phyloP scores from a whole-genome alignment of 1,140 invertebrate species.

The Lerema accius region DNA sequence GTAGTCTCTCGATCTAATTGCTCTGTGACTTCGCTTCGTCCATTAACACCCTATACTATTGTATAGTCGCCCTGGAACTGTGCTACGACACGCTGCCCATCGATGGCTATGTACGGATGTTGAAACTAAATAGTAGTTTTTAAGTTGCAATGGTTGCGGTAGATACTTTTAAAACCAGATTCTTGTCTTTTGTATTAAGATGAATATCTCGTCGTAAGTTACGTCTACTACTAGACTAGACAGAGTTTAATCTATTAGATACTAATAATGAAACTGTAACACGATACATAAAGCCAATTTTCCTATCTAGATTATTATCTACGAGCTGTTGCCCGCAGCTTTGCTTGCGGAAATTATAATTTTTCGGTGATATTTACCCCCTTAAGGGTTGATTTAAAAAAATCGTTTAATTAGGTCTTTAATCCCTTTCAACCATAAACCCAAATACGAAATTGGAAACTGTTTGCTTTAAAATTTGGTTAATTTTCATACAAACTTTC shows the following conservation, averaged over 20 bases:
- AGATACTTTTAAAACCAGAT: conserved; percentile 12
- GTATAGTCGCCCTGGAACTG: neutral
- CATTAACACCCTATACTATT: conserved; percentile 57
- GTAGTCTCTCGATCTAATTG: conserved; percentile 66
- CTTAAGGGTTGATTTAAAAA: too few species aligned
- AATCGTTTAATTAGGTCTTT: too few species aligned
- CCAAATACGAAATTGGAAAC: too few species aligned
- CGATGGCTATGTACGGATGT: neutral
- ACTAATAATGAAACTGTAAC: neutral
- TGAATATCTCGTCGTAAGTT: conserved; percentile 40
- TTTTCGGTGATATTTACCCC: too few species aligned
- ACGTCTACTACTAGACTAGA: conserved; percentile 63
- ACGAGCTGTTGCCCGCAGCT: too few species aligned
- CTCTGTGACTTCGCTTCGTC: conserved; percentile 66
- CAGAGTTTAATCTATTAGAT: conserved; percentile 55
- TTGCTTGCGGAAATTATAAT: too few species aligned
- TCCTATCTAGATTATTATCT: too few species aligned
- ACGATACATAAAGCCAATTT: too few species aligned
- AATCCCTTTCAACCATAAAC: too few species aligned
- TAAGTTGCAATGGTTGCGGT: conserved; percentile 20
- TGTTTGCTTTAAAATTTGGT: too few species aligned
- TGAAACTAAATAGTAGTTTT: neutral
- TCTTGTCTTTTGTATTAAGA: neutral
- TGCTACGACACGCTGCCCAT: neutral
- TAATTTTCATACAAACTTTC: too few species aligned